These are phyloP conservation scores for Colletes latitarsis DNA, from an alignment of 1,140 invertebrate genomes.

Conservation along the genomic window DNA sequence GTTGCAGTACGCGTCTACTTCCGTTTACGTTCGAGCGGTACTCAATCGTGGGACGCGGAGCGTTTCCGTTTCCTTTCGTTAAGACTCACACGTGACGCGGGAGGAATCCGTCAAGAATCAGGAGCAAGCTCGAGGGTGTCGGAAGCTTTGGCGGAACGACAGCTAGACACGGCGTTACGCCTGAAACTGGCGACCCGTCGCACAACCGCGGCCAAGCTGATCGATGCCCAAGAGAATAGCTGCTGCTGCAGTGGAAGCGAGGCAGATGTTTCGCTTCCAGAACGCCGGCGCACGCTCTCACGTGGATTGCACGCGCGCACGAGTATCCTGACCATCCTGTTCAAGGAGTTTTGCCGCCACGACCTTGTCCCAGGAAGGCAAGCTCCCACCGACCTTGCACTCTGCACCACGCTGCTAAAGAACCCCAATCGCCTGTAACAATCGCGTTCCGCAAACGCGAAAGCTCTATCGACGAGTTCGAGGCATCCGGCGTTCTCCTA, in stretches of 20 bases:
- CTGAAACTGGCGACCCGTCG: conserved; percentile 63
- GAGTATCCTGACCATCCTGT: conserved; percentile 7
- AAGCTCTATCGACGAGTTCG: neutral
- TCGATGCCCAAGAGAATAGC: conserved; percentile 67
- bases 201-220: conserved; percentile 60
- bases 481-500: too few relatives aligned
- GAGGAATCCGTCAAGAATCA: neutral
- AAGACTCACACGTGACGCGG: conserved; percentile 26
- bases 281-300: conserved; percentile 70
- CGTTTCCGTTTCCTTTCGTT: neutral
- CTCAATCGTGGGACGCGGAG: too few relatives aligned
- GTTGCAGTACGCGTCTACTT: neutral
- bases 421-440: neutral
- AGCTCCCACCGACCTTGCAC: conserved; percentile 40
- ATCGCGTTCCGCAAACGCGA: neutral
- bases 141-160: conserved; percentile 40
- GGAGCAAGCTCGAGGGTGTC: neutral
- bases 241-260: conserved; percentile 43
- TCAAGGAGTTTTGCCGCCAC: conserved; percentile 22
- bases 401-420: neutral
- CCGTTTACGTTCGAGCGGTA: neutral
- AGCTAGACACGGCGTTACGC: conserved; percentile 61
- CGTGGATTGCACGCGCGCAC: conserved; percentile 60
- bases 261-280: conserved; percentile 47
- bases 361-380: conserved; percentile 41